Conservation (phyloP, 37 sponge, comb jelly and placozoan genomes). For the Eunapius fragilis region DNA sequence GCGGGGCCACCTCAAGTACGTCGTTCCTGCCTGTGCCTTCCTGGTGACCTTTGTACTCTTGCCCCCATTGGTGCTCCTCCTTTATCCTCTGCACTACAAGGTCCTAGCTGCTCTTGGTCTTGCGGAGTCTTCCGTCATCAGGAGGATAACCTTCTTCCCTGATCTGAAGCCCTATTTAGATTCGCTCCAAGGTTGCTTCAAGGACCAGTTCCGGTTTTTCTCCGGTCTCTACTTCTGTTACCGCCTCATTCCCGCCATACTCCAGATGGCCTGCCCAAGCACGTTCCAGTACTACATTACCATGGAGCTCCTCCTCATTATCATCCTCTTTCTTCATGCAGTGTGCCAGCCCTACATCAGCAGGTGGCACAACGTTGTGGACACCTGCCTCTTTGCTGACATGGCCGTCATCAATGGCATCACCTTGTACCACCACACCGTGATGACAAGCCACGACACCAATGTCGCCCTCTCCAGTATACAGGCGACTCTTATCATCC, state of each 20-base stretch:
- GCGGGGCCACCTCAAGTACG: background rate
- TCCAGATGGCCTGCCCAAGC: background rate
- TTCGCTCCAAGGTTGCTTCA: conserved; percentile 10
- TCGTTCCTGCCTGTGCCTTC: background rate
- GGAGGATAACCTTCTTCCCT: background rate
- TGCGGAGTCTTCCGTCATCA: background rate
- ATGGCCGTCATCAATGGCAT: conserved; percentile 3
- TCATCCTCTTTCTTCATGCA: background rate
- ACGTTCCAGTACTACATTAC: background rate
- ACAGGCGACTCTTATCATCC: conserved; percentile 37
- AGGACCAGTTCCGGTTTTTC: conserved; percentile 10
- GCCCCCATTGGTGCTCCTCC: background rate
- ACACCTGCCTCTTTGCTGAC: conserved; percentile 19
- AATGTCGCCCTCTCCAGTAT: background rate
- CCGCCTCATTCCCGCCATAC: background rate
- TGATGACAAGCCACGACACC: no score
- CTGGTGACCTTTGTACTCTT: background rate
- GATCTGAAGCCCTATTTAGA: background rate
- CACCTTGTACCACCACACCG: background rate
- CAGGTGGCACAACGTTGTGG: conserved; percentile 2
- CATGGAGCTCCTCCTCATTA: background rate
- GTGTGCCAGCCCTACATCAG: background rate
- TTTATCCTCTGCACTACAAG: background rate
- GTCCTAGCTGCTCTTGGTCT: background rate
- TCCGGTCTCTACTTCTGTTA: conserved; percentile 3